Evolutionary conservation across 2,797 vertebrate species (phyloP).

Genomic region (Dendrocincla tyrannina): DNA sequence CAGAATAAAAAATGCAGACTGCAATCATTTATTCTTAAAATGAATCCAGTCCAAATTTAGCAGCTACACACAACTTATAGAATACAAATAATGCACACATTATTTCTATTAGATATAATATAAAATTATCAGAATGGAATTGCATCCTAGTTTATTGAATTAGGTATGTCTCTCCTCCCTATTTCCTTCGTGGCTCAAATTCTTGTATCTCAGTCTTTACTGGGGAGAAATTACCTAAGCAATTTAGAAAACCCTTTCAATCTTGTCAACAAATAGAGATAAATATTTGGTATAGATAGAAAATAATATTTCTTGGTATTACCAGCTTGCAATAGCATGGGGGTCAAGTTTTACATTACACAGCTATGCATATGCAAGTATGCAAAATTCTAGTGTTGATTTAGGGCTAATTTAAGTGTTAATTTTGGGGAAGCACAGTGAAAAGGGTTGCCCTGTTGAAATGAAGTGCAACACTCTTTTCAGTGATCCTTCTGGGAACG

Average conservation of each 20-base stretch:
- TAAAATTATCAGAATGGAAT: neutral
- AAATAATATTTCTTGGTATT: neutral
- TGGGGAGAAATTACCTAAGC: neutral
- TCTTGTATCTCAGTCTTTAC: neutral
- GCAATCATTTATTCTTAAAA: neutral
- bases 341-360: neutral
- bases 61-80: neutral
- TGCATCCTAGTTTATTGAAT: neutral
- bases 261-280: neutral
- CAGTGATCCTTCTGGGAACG: neutral
- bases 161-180: neutral
- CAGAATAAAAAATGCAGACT: neutral
- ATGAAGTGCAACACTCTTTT: neutral
- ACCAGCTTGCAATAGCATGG: neutral
- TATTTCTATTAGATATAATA: no score
- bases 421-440: neutral
- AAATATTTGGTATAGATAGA: neutral
- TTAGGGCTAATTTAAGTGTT: neutral
- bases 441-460: neutral
- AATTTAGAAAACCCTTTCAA: neutral
- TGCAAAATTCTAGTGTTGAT: neutral
- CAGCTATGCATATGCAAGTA: neutral
- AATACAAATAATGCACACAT: no score
- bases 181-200: neutral
- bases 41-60: neutral